Percentiles rank a stretch among this genome's conserved stretches.
phyloP scores from a whole-genome alignment of 1,140 invertebrate genomes.

The Cyrtorhinus lividipennis region DNA sequence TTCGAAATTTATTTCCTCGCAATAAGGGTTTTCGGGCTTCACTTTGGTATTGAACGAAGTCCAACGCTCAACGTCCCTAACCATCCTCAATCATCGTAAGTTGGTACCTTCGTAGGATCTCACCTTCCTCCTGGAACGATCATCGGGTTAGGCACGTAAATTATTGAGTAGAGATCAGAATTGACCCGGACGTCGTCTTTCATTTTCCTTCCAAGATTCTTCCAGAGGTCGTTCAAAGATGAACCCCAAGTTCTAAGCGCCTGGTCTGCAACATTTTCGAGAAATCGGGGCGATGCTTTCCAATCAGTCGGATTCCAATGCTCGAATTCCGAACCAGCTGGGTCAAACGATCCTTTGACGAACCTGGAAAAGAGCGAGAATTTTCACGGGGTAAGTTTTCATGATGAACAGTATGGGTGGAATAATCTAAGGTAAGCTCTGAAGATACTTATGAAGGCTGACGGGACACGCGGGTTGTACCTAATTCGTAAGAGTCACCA shows the following conservation, averaged over 20 bases:
- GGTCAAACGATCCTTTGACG: conserved; percentile 54
- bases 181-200: conserved; percentile 56
- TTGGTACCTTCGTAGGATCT: no score
- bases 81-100: no score
- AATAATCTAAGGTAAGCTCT: not conserved
- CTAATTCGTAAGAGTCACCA: not conserved
- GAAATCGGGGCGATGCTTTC: conserved; percentile 48
- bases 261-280: conserved; percentile 49
- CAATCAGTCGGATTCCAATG: conserved; percentile 61
- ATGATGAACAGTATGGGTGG: no score
- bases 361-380: not conserved
- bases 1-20: no score
- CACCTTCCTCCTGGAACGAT: conserved; percentile 80
- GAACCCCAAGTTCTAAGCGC: conserved; percentile 49
- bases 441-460: not conserved
- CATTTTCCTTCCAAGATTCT: conserved; percentile 68
- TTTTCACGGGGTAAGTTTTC: no score
- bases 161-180: conserved; percentile 63
- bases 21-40: no score
- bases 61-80: no score
- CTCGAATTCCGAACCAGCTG: conserved; percentile 60
- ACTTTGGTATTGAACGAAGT: no score
- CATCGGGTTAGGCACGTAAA: conserved; percentile 76
- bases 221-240: conserved; percentile 64
- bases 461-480: not conserved